Percentiles rank a stretch among this genome's conserved stretches.
These are phyloP conservation scores for Merops nubicus DNA, from an alignment of 2,113 vertebrate species.

Conservation along the genomic window DNA sequence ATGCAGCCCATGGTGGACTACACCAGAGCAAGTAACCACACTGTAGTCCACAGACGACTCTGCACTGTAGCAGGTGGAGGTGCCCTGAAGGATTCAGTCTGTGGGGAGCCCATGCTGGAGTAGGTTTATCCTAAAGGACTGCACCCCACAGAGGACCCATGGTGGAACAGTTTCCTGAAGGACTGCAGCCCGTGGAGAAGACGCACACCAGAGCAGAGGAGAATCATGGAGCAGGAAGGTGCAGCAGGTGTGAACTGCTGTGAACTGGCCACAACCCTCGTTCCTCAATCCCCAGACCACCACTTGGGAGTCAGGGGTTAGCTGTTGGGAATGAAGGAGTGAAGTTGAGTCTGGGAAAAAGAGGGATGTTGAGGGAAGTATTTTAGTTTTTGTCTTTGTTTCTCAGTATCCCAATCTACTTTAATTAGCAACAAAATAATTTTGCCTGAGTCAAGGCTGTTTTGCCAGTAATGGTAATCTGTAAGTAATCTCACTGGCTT, in stretches of 20 bases:
- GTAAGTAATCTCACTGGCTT: neutral
- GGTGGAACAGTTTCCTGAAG: neutral
- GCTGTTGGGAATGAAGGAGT: neutral
- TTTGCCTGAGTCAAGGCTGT: fast-evolving
- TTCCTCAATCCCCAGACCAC: neutral
- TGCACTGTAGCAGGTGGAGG: neutral
- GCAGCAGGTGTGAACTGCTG: too few species aligned
- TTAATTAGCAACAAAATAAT: neutral
- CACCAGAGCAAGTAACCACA: neutral
- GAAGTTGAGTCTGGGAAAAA: neutral
- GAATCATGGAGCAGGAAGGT: neutral
- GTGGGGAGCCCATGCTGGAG: fast-evolving
- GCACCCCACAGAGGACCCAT: too few species aligned
- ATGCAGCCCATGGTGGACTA: neutral
- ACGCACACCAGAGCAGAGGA: neutral
- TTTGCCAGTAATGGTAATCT: neutral
- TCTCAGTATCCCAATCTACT: neutral
- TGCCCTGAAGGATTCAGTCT: neutral
- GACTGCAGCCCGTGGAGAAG: neutral
- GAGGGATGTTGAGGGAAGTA: neutral
- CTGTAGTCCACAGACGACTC: neutral
- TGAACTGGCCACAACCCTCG: neutral
- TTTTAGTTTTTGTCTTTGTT: neutral
- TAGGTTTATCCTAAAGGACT: neutral
- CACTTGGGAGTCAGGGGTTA: fast-evolving